phyloP scores from a whole-genome alignment of 2,888 invertebrate genomes.

The Pantelozetes paolii region DNA sequence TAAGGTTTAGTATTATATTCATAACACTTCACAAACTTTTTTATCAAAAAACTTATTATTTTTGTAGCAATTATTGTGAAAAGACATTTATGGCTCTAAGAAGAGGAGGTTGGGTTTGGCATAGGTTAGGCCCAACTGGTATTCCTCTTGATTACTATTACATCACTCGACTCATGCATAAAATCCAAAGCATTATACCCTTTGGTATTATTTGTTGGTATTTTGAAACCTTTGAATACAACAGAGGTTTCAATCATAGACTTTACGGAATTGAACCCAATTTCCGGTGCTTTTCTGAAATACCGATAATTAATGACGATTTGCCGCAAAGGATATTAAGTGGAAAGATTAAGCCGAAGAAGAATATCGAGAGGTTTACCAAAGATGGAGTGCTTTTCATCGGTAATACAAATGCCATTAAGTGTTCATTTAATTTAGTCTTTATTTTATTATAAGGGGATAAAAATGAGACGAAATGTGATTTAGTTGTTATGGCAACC shows the following conservation, averaged over 20 bases:
- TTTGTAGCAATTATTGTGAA: conserved; percentile 17
- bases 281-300: conserved; percentile 50
- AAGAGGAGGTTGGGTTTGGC: conserved; percentile 39
- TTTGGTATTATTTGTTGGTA: conserved; percentile 23
- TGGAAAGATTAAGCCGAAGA: conserved; percentile 51
- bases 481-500: conserved; percentile 52
- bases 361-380: conserved; percentile 50
- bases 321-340: conserved; percentile 54
- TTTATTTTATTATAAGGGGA: no score
- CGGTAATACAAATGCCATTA: conserved; percentile 49
- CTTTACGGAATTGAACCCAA: conserved; percentile 53
- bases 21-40: no score
- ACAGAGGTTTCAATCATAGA: conserved; percentile 52
- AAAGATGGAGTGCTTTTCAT: conserved; percentile 50
- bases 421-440: no score
- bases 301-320: conserved; percentile 53
- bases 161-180: conserved; percentile 1
- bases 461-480: conserved; percentile 50
- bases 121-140: conserved; percentile 41
- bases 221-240: conserved; percentile 45
- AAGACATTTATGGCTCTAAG: conserved; percentile 38
- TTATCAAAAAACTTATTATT: no score
- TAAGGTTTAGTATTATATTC: conserved; percentile 17
- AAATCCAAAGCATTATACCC: conserved; percentile 4
- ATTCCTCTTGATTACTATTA: conserved; percentile 40